Conservation (phyloP, 1,140 invertebrate species). For the Mactra quadrangularis region DNA sequence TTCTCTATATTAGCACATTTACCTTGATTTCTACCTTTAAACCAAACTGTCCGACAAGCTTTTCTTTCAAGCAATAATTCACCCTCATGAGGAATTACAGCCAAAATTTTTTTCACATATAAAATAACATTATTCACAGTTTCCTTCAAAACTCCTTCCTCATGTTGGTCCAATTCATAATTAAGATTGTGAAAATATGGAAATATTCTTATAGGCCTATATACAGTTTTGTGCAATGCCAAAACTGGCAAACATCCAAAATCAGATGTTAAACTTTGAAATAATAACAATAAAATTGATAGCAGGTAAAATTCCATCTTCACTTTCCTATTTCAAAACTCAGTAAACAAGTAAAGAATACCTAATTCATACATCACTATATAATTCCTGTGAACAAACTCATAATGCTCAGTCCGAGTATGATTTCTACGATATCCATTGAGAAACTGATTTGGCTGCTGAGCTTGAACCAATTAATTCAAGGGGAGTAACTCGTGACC, state of each 20-base stretch:
- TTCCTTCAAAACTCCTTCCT: slow-evolving; percentile 42
- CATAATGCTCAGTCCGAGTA: no score
- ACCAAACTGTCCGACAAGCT: slow-evolving; percentile 51
- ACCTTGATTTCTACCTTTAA: slow-evolving; percentile 40
- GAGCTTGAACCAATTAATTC: slow-evolving; percentile 21
- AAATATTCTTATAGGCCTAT: slow-evolving; percentile 41
- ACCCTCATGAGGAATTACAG: slow-evolving; percentile 29
- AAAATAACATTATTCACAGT: slow-evolving; percentile 47
- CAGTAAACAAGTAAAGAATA: not conserved
- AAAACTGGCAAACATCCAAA: slow-evolving; percentile 44
- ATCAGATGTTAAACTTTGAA: slow-evolving; percentile 21
- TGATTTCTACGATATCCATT: no score
- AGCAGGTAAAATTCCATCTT: slow-evolving; percentile 20
- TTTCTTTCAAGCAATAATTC: slow-evolving; percentile 45
- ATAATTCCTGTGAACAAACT: not conserved
- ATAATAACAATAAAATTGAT: slow-evolving; percentile 31
- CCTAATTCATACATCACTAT: not conserved
- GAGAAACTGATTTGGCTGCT: slow-evolving; percentile 1
- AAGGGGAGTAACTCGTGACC: slow-evolving; percentile 27
- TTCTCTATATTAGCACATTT: slow-evolving; percentile 63
- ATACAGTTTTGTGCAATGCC: slow-evolving; percentile 2
- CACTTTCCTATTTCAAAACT: not conserved
- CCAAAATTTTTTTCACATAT: slow-evolving; percentile 52
- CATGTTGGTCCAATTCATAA: slow-evolving; percentile 35
- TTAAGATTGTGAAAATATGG: slow-evolving; percentile 50